Percentiles rank a stretch among this genome's conserved stretches.
Conservation (phyloP, 2,888 invertebrate species). For the Nudaria mundana region DNA sequence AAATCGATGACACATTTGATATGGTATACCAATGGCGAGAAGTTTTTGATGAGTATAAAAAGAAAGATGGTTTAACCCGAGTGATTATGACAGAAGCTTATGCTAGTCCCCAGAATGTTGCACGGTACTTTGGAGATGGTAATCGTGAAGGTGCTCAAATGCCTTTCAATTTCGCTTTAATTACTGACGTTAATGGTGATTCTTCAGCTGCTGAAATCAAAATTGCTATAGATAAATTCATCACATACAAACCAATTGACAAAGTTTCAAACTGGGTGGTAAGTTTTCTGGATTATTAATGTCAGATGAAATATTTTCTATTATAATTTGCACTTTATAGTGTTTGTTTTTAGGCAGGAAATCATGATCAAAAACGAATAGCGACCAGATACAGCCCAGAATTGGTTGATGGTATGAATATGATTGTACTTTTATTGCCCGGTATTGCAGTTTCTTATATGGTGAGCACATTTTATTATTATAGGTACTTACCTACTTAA, state of each 20-base stretch:
- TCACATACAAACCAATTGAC: slow-evolving; percentile 82
- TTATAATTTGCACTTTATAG: too few species aligned
- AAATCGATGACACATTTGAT: slow-evolving; percentile 82
- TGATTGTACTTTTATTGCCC: slow-evolving; percentile 90
- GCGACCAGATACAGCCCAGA: slow-evolving; percentile 85
- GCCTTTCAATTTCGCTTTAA: slow-evolving; percentile 89
- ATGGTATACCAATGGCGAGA: slow-evolving; percentile 85
- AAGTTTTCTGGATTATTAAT: slow-evolving; percentile 46
- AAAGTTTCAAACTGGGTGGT: slow-evolving; percentile 89
- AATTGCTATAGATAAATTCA: slow-evolving; percentile 83
- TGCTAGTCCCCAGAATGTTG: slow-evolving; percentile 78
- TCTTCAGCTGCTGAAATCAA: slow-evolving; percentile 84
- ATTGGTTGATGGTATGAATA: slow-evolving; percentile 89
- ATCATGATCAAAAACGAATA: slow-evolving; percentile 87
- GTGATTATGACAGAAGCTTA: slow-evolving; percentile 91
- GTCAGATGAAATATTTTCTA: too few species aligned
- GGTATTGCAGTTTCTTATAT: slow-evolving; percentile 94
- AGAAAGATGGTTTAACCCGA: slow-evolving; percentile 67
- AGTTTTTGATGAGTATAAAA: slow-evolving; percentile 80
- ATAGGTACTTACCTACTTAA: neutral
- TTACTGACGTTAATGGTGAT: slow-evolving; percentile 78
- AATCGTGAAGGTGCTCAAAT: slow-evolving; percentile 84
- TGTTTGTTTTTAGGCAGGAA: slow-evolving; percentile 83
- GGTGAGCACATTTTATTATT: slow-evolving; percentile 50
- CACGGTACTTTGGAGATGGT: slow-evolving; percentile 84